Conservation (phyloP, 2,113 vertebrate species). For the Haemorhous mexicanus region DNA sequence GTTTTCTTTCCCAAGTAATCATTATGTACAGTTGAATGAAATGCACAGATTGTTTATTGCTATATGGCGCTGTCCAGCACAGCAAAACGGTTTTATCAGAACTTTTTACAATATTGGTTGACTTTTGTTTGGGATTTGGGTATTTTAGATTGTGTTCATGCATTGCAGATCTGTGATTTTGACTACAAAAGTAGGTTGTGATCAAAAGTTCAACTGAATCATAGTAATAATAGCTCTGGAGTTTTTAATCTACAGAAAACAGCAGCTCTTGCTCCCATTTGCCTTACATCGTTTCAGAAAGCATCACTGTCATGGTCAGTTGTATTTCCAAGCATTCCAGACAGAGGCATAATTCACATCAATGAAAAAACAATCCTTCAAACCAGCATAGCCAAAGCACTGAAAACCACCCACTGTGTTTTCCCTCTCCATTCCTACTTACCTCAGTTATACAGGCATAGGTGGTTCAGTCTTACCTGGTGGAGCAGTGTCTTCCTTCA, state of each 20-base stretch:
- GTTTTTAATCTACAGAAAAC: not conserved
- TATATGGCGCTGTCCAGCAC: not conserved
- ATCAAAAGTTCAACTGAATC: not conserved
- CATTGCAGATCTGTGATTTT: not conserved
- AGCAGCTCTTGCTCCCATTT: not conserved
- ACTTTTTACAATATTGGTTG: not conserved
- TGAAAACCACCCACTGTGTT: not conserved
- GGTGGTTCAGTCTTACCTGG: not conserved
- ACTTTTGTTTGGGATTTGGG: not conserved
- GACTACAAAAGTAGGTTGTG: not conserved
- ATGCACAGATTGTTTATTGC: not conserved
- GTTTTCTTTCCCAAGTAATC: not conserved
- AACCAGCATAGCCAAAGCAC: not conserved
- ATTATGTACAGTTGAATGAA: not conserved
- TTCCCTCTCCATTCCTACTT: not conserved
- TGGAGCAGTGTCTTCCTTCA: fast-evolving
- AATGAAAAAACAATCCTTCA: not conserved
- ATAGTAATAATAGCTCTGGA: not conserved
- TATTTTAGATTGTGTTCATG: not conserved
- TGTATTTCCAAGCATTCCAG: not conserved
- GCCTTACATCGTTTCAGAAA: not conserved
- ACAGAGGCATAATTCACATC: not conserved
- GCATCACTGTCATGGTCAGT: not conserved
- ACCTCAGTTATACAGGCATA: not conserved
- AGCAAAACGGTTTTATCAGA: not conserved